Conservation (phyloP, 2,888 invertebrate genomes). For the Germaria angustata region DNA sequence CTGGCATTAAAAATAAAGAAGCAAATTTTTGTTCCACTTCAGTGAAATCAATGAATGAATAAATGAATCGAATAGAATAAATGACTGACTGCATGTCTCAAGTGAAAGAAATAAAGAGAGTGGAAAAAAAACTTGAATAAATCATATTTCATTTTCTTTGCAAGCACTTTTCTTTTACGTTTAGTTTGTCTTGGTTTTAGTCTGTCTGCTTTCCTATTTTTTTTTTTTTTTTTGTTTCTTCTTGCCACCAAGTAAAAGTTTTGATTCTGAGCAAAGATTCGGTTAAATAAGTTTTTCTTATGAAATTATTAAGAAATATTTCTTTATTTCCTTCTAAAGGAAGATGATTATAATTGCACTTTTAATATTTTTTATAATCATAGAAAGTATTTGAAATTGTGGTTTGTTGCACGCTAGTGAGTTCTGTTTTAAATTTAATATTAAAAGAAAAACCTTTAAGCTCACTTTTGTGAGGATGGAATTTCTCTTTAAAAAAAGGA, state of each 20-base stretch:
- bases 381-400: neutral
- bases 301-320: conserved; percentile 6
- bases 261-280: conserved; percentile 1
- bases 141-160: conserved; percentile 42
- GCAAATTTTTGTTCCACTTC: conserved; percentile 54
- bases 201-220: neutral
- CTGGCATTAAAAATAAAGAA: conserved; percentile 32
- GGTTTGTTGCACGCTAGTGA: neutral
- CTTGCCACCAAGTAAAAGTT: neutral
- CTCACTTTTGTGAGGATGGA: no score
- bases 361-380: conserved; percentile 4
- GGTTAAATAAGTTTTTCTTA: conserved; percentile 2
- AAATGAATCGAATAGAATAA: conserved; percentile 45
- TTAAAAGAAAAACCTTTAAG: no score
- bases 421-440: neutral
- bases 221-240: no score
- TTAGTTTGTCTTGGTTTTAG: neutral
- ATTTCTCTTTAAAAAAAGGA: no score
- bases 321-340: neutral
- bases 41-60: conserved; percentile 58
- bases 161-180: neutral
- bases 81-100: conserved; percentile 36
- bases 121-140: no score
- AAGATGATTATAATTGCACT: conserved; percentile 5
- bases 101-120: neutral